phyloP scores from a whole-genome alignment of 2,888 invertebrate species.

The Maniola hyperantus region DNA sequence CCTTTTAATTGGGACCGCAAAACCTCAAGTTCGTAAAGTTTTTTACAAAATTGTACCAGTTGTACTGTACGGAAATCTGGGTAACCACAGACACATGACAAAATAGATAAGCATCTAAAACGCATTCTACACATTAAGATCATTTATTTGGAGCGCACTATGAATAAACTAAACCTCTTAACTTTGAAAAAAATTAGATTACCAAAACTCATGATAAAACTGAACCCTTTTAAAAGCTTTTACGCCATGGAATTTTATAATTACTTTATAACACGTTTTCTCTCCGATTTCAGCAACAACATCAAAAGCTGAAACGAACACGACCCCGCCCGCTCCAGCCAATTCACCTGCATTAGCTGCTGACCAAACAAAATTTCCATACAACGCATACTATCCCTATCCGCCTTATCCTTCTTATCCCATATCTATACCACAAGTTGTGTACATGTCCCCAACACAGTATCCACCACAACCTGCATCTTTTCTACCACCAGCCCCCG shows the following conservation, averaged over 20 bases:
- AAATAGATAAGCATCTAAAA: too few relatives aligned
- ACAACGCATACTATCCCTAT: constrained; percentile 46
- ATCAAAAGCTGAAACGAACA: constrained; percentile 21
- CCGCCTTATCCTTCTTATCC: constrained; percentile 38
- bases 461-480: constrained; percentile 40
- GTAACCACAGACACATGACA: too few relatives aligned
- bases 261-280: neutral
- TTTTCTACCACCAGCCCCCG: constrained; percentile 31
- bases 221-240: neutral
- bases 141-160: too few relatives aligned
- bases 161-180: too few relatives aligned
- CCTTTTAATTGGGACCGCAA: too few relatives aligned
- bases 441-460: constrained; percentile 53
- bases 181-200: neutral
- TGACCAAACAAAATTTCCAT: constrained; percentile 27
- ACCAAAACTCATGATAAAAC: neutral
- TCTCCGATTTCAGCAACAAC: constrained; percentile 27
- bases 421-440: constrained; percentile 47
- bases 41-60: too few relatives aligned
- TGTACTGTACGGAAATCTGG: too few relatives aligned
- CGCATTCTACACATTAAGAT: too few relatives aligned
- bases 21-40: too few relatives aligned
- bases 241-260: neutral
- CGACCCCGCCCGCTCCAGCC: constrained; percentile 13
- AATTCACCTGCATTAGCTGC: constrained; percentile 14